These are phyloP conservation scores for Trachelus tabidus DNA, from an alignment of 2,888 invertebrate species.

Conservation along the genomic window DNA sequence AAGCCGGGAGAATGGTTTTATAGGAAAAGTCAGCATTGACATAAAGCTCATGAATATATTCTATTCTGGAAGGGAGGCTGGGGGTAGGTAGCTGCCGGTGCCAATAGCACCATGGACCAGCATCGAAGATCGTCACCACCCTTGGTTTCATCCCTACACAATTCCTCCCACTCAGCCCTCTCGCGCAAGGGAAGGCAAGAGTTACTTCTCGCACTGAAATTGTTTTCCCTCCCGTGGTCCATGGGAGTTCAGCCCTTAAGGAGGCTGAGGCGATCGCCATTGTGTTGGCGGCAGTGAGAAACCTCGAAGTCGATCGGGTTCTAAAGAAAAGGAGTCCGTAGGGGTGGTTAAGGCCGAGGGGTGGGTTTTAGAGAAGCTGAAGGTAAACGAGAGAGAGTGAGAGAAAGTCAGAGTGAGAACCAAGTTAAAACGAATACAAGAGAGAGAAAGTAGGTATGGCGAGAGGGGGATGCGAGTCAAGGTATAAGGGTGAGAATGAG, in stretches of 20 bases:
- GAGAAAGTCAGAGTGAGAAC: too few relatives aligned
- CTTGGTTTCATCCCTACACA: background rate
- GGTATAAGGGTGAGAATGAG: background rate
- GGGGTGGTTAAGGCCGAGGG: background rate
- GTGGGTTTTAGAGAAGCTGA: background rate
- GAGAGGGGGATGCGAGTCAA: background rate
- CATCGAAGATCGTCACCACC: background rate
- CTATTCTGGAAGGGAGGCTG: background rate
- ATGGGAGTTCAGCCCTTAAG: background rate
- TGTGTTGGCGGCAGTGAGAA: background rate
- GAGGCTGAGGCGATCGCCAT: background rate
- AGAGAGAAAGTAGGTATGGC: background rate
- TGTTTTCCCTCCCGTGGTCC: background rate
- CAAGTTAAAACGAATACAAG: too few relatives aligned
- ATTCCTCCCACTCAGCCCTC: background rate
- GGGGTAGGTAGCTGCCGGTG: background rate
- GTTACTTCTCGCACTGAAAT: background rate
- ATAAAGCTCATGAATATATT: slow-evolving; percentile 40
- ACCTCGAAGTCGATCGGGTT: background rate
- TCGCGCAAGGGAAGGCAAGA: background rate
- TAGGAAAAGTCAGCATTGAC: slow-evolving; percentile 37
- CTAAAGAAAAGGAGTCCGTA: background rate
- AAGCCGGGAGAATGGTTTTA: slow-evolving; percentile 24
- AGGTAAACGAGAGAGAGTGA: background rate
- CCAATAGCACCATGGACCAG: background rate